Base-by-base conservation (phyloP, 2,888 invertebrate species). In the Melipona bicolor region DNA sequence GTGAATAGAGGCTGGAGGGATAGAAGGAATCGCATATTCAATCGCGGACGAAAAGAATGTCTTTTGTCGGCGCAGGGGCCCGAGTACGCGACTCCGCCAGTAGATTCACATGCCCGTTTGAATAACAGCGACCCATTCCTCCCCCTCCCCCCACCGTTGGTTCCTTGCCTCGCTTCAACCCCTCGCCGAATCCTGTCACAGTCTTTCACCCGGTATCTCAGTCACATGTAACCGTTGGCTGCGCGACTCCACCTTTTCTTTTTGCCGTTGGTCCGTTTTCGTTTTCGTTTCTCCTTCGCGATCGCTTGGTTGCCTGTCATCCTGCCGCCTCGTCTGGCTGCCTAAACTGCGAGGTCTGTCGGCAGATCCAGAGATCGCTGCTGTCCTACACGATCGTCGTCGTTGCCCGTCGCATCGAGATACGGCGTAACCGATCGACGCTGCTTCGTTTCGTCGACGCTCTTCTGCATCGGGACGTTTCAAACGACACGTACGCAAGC, bases 31-130 rank as follows among this genome's bases (percentile, higher is more conserved):
- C 90, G 91, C 91, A 91, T 91, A 93, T 93, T 93, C 92, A 91
- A 91, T 91, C 90, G 91, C 78, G 89, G 77, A 85, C 89, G 90
- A 91, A 90, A 91, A 91, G 93, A 93, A 92, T 93, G 90, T 90
- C 92, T 92, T 93, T 92, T 93, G 92, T 93, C 90, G 91, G 90
- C 86, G 43, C 43, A 9, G 9, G 87, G 87, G 88, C 87, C 87
- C 5, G 56, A 88, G 74, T 43, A 81, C 69, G 88, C 84, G 64
- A 70, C 73, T 79, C 83, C 89, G 82, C 87, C 89, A 76, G 83
- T 87, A 90, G 91, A 93, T 92, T 92, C 92, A 84, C 91, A 91
- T 92, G 92, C 91, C 43, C 90, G 91, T 92, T 91, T 91, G 92
- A 91, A 91, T 91, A 92, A 92, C 91, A 91, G 87, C 82, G 59